These are phyloP conservation scores for Daboia siamensis DNA, from an alignment of 2,113 vertebrate genomes.

Conservation along the genomic window DNA sequence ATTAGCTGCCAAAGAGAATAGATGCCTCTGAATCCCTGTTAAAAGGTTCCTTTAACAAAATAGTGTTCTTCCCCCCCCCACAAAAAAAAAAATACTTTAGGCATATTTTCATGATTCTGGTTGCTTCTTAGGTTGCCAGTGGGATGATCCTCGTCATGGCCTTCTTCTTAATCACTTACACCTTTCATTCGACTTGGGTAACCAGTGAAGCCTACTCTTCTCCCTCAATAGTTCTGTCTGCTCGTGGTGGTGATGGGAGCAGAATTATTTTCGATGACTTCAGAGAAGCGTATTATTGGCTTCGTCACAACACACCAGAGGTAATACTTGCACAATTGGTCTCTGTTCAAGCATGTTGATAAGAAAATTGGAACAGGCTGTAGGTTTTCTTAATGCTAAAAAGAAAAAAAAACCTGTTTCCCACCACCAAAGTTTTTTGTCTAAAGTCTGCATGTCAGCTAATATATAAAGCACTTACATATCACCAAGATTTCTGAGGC, in stretches of 20 bases:
- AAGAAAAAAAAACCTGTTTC: neutral
- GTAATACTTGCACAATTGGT: slow-evolving; percentile 57
- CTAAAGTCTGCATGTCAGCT: neutral
- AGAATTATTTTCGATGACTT: slow-evolving; percentile 99
- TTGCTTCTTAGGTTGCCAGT: slow-evolving; percentile 85
- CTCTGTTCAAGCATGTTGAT: neutral
- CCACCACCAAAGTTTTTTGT: neutral
- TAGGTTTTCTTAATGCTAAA: no score
- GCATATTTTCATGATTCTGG: fast-evolving
- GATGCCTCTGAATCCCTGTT: neutral
- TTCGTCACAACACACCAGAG: slow-evolving; percentile 97
- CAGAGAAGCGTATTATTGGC: slow-evolving; percentile 98
- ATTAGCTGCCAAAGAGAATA: neutral
- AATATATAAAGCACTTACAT: neutral
- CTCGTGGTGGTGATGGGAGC: slow-evolving; percentile 91
- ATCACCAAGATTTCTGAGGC: neutral
- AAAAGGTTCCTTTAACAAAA: neutral
- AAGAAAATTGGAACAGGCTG: neutral
- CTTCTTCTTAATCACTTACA: slow-evolving; percentile 98
- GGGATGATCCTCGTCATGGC: slow-evolving; percentile 98
- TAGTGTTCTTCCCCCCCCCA: neutral
- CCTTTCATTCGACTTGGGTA: slow-evolving; percentile 99
- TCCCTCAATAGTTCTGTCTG: slow-evolving; percentile 94
- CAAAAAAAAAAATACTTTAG: neutral
- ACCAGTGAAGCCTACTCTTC: slow-evolving; percentile 98